These are phyloP conservation scores for Chinchilla lanigera DNA, from an alignment of 2,113 vertebrate genomes.

Conservation along the genomic window DNA sequence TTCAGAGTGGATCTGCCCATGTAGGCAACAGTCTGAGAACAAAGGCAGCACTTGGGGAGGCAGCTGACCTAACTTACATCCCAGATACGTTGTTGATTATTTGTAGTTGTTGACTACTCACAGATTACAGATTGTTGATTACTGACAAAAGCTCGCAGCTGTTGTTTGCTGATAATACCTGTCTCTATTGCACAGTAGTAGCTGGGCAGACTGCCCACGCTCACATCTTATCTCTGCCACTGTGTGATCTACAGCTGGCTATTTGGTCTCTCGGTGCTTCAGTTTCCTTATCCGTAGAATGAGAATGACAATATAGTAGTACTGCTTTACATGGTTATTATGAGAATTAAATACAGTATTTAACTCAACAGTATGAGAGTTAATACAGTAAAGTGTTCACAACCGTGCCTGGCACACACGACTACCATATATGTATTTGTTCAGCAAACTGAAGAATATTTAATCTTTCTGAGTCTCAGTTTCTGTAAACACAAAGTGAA, in stretches of 20 bases:
- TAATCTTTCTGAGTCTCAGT: neutral
- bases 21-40: neutral
- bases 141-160: neutral
- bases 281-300: neutral
- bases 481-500: constrained; percentile 2
- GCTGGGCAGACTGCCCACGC: neutral
- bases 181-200: neutral
- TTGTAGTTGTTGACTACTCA: neutral
- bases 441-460: neutral
- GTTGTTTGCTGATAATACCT: neutral
- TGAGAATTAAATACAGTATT: neutral
- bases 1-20: neutral
- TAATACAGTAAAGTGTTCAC: neutral
- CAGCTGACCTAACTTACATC: neutral
- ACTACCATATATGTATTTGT: neutral
- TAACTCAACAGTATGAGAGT: no score
- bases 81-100: neutral
- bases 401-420: neutral
- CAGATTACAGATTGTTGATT: neutral
- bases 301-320: neutral
- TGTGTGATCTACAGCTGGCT: neutral
- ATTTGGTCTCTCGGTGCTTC: neutral
- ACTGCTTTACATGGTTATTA: neutral
- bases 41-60: neutral
- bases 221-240: neutral